A percentile compares a stretch with the other conserved stretches of the same genome.
Conservation (phyloP, 92 coral and sea anemone genomes). For the Palythoa grandis region DNA sequence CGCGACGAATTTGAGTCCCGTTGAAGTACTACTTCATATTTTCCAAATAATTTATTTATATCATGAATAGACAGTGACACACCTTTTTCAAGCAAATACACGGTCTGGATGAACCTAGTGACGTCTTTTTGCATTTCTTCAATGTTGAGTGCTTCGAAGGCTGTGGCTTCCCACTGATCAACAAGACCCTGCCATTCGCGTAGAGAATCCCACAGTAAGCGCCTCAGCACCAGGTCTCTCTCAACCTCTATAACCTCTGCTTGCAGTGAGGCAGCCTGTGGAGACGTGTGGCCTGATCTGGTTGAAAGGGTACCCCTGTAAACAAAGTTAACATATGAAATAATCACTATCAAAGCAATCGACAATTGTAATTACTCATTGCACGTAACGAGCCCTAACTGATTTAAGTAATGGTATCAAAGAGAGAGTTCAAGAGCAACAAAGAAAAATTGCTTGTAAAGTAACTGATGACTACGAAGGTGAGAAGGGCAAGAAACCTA, state of each 20-base stretch:
- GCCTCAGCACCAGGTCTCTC: constrained; percentile 83
- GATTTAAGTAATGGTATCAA: too few relatives aligned
- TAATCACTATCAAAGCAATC: neutral
- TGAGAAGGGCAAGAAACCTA: too few relatives aligned
- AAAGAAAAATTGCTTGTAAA: too few relatives aligned
- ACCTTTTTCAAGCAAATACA: constrained; percentile 95
- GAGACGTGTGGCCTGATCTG: constrained; percentile 45
- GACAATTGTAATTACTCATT: too few relatives aligned
- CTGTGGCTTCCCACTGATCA: constrained; percentile 81
- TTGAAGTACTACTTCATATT: too few relatives aligned
- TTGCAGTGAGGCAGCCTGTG: constrained; percentile 81
- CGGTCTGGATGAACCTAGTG: constrained; percentile 84
- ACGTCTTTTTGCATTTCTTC: constrained; percentile 89
- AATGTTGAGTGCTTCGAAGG: constrained; percentile 82
- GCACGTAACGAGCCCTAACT: too few relatives aligned
- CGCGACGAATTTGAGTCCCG: too few relatives aligned
- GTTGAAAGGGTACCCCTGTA: constrained; percentile 52
- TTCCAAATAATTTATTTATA: neutral
- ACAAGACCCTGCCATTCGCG: constrained; percentile 93
- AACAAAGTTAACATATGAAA: neutral
- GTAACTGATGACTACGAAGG: too few relatives aligned
- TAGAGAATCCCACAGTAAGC: constrained; percentile 93
- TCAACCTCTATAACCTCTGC: constrained; percentile 92
- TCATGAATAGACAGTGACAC: neutral
- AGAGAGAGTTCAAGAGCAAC: too few relatives aligned